phyloP scores from a whole-genome alignment of 2,888 invertebrate genomes.

The Thecophora atra region DNA sequence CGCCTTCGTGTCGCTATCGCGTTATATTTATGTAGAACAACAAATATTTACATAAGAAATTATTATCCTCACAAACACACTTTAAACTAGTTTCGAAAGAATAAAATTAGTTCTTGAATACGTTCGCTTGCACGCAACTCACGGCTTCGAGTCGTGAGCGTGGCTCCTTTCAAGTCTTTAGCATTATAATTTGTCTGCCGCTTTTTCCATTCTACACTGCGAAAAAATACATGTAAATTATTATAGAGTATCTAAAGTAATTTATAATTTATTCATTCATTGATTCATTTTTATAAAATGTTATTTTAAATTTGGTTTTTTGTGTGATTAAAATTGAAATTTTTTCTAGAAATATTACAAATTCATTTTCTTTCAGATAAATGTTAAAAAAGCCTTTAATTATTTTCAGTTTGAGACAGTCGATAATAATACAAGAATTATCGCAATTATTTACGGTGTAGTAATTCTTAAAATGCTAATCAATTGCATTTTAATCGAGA shows the following conservation, averaged over 20 bases:
- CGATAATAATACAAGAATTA: too few relatives aligned
- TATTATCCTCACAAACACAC: slow-evolving; percentile 33
- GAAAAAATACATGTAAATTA: background rate
- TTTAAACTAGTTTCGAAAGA: slow-evolving; percentile 36
- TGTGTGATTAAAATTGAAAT: too few relatives aligned
- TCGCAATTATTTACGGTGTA: too few relatives aligned
- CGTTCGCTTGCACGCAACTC: slow-evolving; percentile 33
- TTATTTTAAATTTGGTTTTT: too few relatives aligned
- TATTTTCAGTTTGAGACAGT: too few relatives aligned
- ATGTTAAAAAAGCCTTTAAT: too few relatives aligned
- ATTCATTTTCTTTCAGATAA: too few relatives aligned
- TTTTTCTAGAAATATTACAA: too few relatives aligned
- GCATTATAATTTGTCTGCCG: slow-evolving; percentile 3
- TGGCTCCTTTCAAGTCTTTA: background rate
- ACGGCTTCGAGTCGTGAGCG: background rate
- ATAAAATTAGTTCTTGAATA: slow-evolving; percentile 35
- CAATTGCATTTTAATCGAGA: too few relatives aligned
- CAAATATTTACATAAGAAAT: slow-evolving; percentile 40
- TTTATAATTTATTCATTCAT: too few relatives aligned
- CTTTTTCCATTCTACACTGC: slow-evolving; percentile 8
- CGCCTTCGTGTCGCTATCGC: slow-evolving; percentile 16
- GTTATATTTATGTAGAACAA: slow-evolving; percentile 33
- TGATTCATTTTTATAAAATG: too few relatives aligned
- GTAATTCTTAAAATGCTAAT: too few relatives aligned
- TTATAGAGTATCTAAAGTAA: background rate